Percentiles rank a stretch among this genome's conserved stretches.
phyloP scores from a whole-genome alignment of 1,140 invertebrate species.

The Dendroctonus valens region DNA sequence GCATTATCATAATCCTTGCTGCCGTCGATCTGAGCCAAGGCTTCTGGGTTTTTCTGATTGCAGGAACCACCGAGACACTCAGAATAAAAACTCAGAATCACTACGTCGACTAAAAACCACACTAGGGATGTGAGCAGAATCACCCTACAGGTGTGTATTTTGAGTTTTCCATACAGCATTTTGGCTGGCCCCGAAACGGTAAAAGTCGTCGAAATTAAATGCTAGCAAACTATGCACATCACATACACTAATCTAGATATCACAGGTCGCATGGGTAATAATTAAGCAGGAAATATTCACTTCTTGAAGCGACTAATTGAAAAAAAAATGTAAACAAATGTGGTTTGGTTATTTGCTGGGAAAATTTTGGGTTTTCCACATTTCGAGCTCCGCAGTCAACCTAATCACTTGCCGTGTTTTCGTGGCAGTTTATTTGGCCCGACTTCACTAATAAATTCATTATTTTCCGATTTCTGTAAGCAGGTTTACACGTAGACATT shows the following conservation, averaged over 20 bases:
- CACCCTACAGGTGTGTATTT: slow-evolving; percentile 91
- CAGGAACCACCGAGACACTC: slow-evolving; percentile 82
- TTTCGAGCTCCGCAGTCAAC: not conserved
- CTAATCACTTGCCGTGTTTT: not conserved
- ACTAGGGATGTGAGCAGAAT: slow-evolving; percentile 91
- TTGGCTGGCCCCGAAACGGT: slow-evolving; percentile 42
- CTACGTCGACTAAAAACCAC: slow-evolving; percentile 92
- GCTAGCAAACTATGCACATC: slow-evolving; percentile 13
- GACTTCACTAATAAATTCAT: slow-evolving; percentile 31
- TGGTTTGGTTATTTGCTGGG: not conserved
- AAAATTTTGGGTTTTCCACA: not conserved
- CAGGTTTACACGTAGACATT: slow-evolving; percentile 29
- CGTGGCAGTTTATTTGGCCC: not conserved
- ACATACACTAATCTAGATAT: slow-evolving; percentile 22
- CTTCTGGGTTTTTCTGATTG: slow-evolving; percentile 54
- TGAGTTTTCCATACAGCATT: slow-evolving; percentile 83
- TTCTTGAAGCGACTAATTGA: slow-evolving; percentile 16
- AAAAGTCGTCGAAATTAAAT: not conserved
- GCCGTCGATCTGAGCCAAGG: slow-evolving; percentile 14
- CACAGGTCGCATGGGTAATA: slow-evolving; percentile 19
- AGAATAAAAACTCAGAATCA: slow-evolving; percentile 89
- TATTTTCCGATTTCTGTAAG: slow-evolving; percentile 18
- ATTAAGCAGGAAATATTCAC: slow-evolving; percentile 8
- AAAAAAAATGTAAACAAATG: slow-evolving; percentile 33
- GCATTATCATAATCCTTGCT: slow-evolving; percentile 25